Conservation (phyloP, 1,140 invertebrate genomes). For the Apis dorsata region DNA sequence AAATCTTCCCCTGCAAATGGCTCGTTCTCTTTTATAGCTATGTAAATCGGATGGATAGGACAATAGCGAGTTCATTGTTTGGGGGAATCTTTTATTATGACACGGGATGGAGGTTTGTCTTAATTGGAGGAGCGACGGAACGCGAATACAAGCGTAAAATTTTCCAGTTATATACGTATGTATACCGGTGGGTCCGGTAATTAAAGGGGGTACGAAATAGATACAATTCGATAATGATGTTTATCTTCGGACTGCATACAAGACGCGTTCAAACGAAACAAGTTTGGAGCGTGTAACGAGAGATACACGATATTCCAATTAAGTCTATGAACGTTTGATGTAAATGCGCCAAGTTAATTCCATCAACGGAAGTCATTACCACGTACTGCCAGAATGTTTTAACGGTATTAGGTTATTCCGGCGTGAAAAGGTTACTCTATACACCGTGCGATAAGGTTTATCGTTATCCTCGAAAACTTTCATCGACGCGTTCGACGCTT, state of each 20-base stretch:
- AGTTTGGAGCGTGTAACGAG: not conserved
- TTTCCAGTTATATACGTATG: not conserved
- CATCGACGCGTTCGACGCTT: not conserved
- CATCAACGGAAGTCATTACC: not conserved
- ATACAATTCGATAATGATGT: constrained; percentile 11
- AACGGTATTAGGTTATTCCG: not conserved
- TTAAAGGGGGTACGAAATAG: not conserved
- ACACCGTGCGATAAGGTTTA: not conserved
- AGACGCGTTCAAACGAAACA: not conserved
- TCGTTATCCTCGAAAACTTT: not conserved
- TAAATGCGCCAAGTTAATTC: not conserved
- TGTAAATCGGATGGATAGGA: not conserved
- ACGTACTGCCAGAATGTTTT: not conserved
- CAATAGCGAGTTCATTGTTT: not conserved
- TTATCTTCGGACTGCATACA: not conserved
- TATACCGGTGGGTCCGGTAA: not conserved
- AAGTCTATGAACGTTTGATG: not conserved
- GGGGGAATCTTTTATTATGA: not conserved
- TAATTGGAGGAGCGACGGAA: not conserved
- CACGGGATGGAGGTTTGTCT: not conserved
- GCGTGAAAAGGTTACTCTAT: too few species aligned
- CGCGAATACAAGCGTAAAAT: not conserved
- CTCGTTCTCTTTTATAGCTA: not conserved
- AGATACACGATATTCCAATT: not conserved
- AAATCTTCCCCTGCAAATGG: not conserved